Percentiles rank a stretch among this genome's conserved stretches.
These are phyloP conservation scores for Drosophila funebris DNA, from an alignment of 1,140 invertebrate species.

Conservation along the genomic window DNA sequence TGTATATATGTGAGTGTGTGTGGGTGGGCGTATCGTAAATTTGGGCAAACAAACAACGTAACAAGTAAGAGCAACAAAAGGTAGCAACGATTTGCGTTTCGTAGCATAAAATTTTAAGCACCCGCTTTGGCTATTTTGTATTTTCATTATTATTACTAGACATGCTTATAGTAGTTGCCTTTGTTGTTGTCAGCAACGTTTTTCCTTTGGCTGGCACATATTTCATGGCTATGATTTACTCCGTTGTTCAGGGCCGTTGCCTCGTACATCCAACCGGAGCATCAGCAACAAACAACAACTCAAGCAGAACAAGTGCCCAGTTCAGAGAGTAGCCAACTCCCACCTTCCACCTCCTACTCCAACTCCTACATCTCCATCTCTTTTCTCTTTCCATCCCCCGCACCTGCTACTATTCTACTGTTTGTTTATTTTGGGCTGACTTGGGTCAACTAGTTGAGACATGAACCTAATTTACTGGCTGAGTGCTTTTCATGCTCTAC, in stretches of 20 bases:
- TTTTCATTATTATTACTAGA: constrained; percentile 75
- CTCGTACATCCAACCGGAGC: constrained; percentile 29
- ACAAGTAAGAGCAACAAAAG: constrained; percentile 54
- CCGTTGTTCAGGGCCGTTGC: constrained; percentile 77
- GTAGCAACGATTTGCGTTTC: constrained; percentile 55
- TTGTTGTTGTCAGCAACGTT: constrained; percentile 28
- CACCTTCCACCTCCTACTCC: not conserved
- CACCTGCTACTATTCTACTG: constrained; percentile 22
- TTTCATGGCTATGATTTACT: constrained; percentile 82
- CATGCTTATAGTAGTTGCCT: constrained; percentile 23
- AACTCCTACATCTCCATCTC: too few relatives aligned
- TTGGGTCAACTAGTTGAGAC: constrained; percentile 79
- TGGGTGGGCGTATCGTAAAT: constrained; percentile 56
- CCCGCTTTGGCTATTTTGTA: constrained; percentile 59
- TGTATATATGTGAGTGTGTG: constrained; percentile 8
- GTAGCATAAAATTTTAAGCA: constrained; percentile 59
- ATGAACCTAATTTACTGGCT: constrained; percentile 81
- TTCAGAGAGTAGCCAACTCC: constrained; percentile 52
- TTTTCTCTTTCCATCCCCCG: not conserved
- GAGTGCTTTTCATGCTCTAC: constrained; percentile 70
- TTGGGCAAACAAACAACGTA: constrained; percentile 57
- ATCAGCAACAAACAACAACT: constrained; percentile 52
- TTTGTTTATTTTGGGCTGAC: constrained; percentile 72
- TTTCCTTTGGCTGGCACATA: constrained; percentile 66
- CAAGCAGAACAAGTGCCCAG: constrained; percentile 75